Conservation (phyloP, 2,113 vertebrate genomes). For the Alouatta palliata region DNA sequence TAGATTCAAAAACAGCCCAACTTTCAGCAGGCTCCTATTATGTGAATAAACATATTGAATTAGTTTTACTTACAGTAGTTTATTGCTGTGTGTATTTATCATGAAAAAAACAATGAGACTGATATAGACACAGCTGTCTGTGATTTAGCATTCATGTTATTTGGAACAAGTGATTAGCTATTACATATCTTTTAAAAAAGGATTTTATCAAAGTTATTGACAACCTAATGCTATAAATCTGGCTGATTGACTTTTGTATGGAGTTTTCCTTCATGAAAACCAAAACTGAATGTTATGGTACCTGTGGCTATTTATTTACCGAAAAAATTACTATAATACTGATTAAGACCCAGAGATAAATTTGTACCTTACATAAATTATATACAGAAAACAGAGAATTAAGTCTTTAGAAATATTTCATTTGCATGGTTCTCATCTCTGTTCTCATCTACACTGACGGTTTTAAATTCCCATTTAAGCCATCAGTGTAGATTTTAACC, state of each 20-base stretch:
- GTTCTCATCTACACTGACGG: background rate
- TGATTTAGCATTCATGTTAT: constrained; percentile 5
- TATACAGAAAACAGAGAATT: background rate
- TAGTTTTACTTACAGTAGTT: constrained; percentile 54
- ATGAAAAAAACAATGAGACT: background rate
- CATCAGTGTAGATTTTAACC: background rate
- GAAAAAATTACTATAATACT: background rate
- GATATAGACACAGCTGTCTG: constrained; percentile 48
- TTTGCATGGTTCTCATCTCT: background rate
- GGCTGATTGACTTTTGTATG: background rate
- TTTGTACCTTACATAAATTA: background rate
- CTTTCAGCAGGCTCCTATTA: constrained; percentile 15
- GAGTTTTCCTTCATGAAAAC: background rate
- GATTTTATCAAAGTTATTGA: background rate
- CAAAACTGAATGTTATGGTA: background rate
- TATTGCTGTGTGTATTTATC: background rate
- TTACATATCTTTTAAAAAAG: background rate
- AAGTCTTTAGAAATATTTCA: background rate
- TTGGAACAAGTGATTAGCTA: background rate
- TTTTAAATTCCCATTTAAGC: background rate
- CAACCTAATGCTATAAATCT: background rate
- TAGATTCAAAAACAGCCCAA: background rate
- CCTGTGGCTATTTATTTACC: background rate
- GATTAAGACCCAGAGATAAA: background rate
- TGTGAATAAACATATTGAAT: constrained; percentile 1